These are phyloP conservation scores for Empis livida DNA, from an alignment of 2,888 invertebrate species.

Conservation along the genomic window DNA sequence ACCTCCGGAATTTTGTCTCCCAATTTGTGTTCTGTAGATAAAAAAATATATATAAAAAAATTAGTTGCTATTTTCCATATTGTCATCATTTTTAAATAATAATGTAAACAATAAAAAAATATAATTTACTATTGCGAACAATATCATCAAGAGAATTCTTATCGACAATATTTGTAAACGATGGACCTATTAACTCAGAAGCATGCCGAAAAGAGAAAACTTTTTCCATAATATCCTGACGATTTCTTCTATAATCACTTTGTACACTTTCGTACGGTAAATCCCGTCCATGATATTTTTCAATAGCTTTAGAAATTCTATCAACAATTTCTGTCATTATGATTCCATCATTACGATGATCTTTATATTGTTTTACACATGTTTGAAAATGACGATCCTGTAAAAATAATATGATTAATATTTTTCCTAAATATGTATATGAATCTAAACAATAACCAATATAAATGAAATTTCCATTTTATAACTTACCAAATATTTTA, in stretches of 20 bases:
- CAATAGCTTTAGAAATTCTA: constrained; percentile 52
- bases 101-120: background rate
- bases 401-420: constrained; percentile 7
- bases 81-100: too few species aligned
- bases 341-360: constrained; percentile 42
- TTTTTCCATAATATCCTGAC: constrained; percentile 46
- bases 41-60: too few species aligned
- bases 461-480: too few species aligned
- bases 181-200: constrained; percentile 42
- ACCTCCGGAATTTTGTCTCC: too few species aligned
- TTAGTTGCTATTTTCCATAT: too few species aligned
- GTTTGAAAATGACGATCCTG: constrained; percentile 38
- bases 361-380: constrained; percentile 47
- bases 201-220: constrained; percentile 58
- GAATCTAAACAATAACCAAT: too few species aligned
- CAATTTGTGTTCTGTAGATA: too few species aligned
- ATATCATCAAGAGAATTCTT: constrained; percentile 31
- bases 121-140: constrained; percentile 15
- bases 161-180: constrained; percentile 41
- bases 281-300: constrained; percentile 59
- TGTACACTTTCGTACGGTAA: constrained; percentile 54
- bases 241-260: constrained; percentile 50
- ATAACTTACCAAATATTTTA: constrained; percentile 51
- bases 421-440: too few species aligned
- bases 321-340: constrained; percentile 39